These are phyloP conservation scores for Oxyscelio sp. DNA, from an alignment of 2,888 invertebrate genomes.

Conservation along the genomic window DNA sequence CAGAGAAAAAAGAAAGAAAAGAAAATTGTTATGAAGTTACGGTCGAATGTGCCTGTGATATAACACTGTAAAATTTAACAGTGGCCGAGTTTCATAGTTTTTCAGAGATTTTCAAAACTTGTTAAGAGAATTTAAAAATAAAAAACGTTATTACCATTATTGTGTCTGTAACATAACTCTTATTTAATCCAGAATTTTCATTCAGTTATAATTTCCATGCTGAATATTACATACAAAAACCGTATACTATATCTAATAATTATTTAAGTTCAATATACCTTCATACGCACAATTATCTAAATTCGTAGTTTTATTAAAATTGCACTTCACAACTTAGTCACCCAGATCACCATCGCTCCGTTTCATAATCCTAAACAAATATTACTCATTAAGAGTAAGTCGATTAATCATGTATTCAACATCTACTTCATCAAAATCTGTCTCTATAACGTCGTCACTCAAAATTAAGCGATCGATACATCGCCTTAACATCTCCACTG, in stretches of 20 bases:
- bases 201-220: too few species aligned
- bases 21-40: too few species aligned
- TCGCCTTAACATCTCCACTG: neutral
- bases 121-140: too few species aligned
- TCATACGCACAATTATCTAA: neutral
- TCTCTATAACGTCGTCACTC: neutral
- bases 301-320: neutral
- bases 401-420: neutral
- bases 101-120: too few species aligned
- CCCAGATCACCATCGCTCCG: neutral
- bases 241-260: neutral
- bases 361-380: conserved; percentile 4
- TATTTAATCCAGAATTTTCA: too few species aligned
- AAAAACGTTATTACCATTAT: too few species aligned
- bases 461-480: neutral
- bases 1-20: too few species aligned
- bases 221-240: too few species aligned
- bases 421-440: neutral
- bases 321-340: neutral
- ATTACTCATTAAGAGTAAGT: neutral
- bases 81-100: too few species aligned
- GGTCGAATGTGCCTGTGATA: too few species aligned
- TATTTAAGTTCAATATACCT: neutral
- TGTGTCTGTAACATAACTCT: too few species aligned
- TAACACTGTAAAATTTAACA: too few species aligned